Base-by-base conservation (phyloP, 2,797 vertebrate genomes). In the Prunella strophiata region DNA sequence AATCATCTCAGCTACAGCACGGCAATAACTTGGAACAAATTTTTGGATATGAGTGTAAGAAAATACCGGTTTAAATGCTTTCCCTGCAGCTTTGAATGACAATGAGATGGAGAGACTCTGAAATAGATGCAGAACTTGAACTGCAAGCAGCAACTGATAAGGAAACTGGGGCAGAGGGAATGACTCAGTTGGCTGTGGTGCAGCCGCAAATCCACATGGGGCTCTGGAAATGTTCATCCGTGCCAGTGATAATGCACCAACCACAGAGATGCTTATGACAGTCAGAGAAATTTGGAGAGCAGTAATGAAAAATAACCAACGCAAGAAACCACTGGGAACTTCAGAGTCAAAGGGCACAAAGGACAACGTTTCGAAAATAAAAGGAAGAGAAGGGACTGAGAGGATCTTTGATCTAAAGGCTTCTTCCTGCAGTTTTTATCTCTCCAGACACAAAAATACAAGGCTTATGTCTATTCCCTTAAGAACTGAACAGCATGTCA, bases 111-210 rank as follows among this genome's bases (percentile, higher is more conserved):
- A 66, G 85, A 77, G 43, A 81, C 29, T 96, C 94, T 95, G 91
- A 94, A 96, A 96, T 62, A 96, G 94, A 91, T 10, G 21, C 85
- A n/a, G 76, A 86, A 94, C 88, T 93, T 93, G 95, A 96, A 95
- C 88, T 14, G n/a, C 51, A 91, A 95, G 88, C 89, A 84, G 95
- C 55, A 93, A 55, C 83, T 96, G 95, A 95, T 96, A 95, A 93
- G 63, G 91, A 96, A 97, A 95, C 85, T 91, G 88, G 95, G 91
- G 80, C 92, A 96, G 91, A 92, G 88, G 79, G 91, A 97, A 94
- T 96, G 94, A 97, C 88, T 97, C 95, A 96, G 88, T 93, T 96
- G 94, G 93, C 94, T 95, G 83, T 87, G 74, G 91, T 84, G 77
- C 89, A 36, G 76, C 50, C 84, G 2, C 86, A 96, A 87, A 96